Evolutionary conservation across 2,113 vertebrate species (phyloP).

Genomic region (Tichodroma muraria): DNA sequence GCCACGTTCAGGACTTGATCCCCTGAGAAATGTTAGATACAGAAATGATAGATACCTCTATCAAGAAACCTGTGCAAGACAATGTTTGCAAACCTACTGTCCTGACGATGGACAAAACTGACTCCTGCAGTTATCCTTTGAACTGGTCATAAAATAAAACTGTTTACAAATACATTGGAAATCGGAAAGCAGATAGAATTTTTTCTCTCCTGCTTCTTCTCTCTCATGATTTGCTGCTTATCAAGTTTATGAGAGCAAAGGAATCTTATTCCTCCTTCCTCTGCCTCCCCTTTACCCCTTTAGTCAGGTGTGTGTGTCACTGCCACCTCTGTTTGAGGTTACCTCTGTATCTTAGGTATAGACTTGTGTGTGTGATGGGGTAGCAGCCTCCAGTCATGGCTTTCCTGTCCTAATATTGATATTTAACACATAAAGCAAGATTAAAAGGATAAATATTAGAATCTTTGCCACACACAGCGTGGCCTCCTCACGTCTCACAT

Average conservation of each 20-base stretch:
- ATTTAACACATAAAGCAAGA: not conserved
- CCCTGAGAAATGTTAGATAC: not conserved
- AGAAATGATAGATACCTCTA: not conserved
- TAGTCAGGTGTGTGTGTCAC: not conserved
- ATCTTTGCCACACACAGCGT: not conserved
- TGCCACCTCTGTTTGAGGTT: not conserved
- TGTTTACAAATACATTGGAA: not conserved
- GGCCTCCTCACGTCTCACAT: not conserved
- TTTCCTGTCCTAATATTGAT: not conserved
- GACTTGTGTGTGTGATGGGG: not conserved
- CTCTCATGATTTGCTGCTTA: not conserved
- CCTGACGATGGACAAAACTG: not conserved
- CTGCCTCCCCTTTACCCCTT: not conserved
- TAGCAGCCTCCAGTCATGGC: not conserved
- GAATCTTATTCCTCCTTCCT: not conserved
- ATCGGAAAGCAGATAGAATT: not conserved
- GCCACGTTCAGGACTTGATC: not conserved
- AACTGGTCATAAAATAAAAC: not conserved
- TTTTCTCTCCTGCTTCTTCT: not conserved
- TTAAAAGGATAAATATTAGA: not conserved
- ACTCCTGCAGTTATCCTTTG: not conserved
- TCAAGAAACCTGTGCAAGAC: not conserved
- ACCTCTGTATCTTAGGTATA: not conserved
- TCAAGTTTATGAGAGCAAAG: not conserved
- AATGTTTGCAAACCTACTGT: not conserved